A percentile compares a stretch with the other conserved stretches of the same genome.
These are phyloP conservation scores for Ptilorrhoa leucosticta DNA, from an alignment of 2,113 vertebrate species.

Conservation along the genomic window DNA sequence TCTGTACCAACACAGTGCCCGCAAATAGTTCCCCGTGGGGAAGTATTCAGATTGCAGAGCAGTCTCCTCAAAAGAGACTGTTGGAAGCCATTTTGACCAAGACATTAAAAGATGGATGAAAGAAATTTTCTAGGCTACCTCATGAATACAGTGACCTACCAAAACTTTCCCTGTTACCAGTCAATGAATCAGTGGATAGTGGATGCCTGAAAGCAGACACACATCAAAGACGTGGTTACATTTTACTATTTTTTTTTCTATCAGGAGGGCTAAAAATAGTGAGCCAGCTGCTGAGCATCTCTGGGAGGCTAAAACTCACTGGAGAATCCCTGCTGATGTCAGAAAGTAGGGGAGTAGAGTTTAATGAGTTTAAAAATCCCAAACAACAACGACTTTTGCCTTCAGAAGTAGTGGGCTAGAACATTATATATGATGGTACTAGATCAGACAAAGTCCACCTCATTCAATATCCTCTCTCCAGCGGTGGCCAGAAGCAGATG, in stretches of 20 bases:
- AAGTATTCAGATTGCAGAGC: background rate
- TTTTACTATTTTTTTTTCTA: background rate
- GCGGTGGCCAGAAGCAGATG: background rate
- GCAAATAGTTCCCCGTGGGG: background rate
- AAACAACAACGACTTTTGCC: background rate
- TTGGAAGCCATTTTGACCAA: slow-evolving; percentile 3
- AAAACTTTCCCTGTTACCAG: background rate
- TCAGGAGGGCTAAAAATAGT: slow-evolving; percentile 10
- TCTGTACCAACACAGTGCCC: background rate
- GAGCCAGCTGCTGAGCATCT: slow-evolving; percentile 19
- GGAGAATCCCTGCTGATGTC: slow-evolving; percentile 32
- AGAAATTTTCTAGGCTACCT: background rate
- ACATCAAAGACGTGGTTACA: background rate
- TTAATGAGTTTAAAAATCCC: background rate
- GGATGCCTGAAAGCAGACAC: background rate
- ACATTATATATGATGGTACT: background rate
- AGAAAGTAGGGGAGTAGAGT: background rate
- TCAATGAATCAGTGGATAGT: background rate
- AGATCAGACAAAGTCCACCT: background rate
- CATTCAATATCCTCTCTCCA: background rate
- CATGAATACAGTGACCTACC: background rate
- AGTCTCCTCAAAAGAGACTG: background rate
- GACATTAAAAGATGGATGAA: background rate
- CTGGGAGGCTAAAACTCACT: background rate
- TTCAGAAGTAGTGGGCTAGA: background rate